phyloP scores from a whole-genome alignment of 1,140 invertebrate genomes.

The Drosophila carrolli region DNA sequence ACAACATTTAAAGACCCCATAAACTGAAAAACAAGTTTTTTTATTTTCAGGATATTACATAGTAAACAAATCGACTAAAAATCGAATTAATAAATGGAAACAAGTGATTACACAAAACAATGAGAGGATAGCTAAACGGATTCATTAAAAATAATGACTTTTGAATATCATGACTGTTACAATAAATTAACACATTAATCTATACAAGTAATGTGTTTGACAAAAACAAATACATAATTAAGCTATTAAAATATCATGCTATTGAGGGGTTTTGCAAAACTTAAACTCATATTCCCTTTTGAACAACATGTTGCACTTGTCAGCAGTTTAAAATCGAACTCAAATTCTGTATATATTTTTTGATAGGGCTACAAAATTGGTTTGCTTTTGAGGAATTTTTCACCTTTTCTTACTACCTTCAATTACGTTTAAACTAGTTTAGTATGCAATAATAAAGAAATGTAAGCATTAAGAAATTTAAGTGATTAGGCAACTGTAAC shows the following conservation, averaged over 20 bases:
- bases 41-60: constrained; percentile 14
- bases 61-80: constrained; percentile 1
- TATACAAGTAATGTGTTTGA: background rate
- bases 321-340: no score
- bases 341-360: no score
- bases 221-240: no score
- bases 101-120: background rate
- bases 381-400: no score
- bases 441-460: background rate
- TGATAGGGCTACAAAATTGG: no score
- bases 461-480: background rate
- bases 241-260: background rate
- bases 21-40: constrained; percentile 3
- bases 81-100: constrained; percentile 10
- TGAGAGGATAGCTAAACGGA: background rate
- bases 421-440: background rate
- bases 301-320: no score
- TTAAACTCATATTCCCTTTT: no score
- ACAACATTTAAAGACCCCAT: background rate
- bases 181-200: background rate
- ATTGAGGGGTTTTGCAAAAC: no score
- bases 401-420: no score
- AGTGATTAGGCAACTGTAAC: background rate
- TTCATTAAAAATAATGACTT: constrained; percentile 12
- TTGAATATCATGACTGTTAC: background rate